phyloP scores from a whole-genome alignment of 2,888 invertebrate genomes.

The Hyalella azteca region DNA sequence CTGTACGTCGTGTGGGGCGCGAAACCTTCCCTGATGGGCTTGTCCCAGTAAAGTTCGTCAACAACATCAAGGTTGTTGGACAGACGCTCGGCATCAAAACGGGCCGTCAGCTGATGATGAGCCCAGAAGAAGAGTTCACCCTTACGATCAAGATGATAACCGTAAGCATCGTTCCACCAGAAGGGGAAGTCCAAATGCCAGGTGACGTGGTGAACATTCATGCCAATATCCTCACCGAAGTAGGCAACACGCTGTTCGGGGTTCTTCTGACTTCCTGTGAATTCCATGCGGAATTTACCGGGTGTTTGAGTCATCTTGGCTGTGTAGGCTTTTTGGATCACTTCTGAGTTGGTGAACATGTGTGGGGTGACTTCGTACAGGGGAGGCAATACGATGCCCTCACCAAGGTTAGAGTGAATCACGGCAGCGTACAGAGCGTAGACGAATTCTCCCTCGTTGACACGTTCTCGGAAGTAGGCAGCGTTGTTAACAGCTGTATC shows the following conservation, averaged over 20 bases:
- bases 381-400: constrained; percentile 69
- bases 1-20: constrained; percentile 70
- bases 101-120: constrained; percentile 60
- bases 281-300: constrained; percentile 60
- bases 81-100: constrained; percentile 60
- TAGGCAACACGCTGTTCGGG: constrained; percentile 71
- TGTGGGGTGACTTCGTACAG: constrained; percentile 74
- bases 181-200: constrained; percentile 71
- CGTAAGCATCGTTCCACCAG: constrained; percentile 68
- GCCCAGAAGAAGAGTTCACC: constrained; percentile 61
- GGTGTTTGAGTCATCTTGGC: constrained; percentile 60
- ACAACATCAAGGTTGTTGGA: constrained; percentile 59
- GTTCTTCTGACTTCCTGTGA: constrained; percentile 63
- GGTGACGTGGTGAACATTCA: constrained; percentile 71
- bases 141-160: constrained; percentile 59
- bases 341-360: constrained; percentile 70
- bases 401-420: constrained; percentile 65
- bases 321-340: constrained; percentile 66
- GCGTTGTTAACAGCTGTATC: constrained; percentile 74
- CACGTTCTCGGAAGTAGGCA: constrained; percentile 71
- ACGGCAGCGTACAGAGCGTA: constrained; percentile 71
- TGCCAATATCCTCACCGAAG: constrained; percentile 75
- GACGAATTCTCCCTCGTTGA: constrained; percentile 72
- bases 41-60: constrained; percentile 59
- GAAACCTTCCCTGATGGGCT: constrained; percentile 65